Evolutionary conservation across 2,113 vertebrate genomes (phyloP).

Genomic region (Semicossyphus pulcher): DNA sequence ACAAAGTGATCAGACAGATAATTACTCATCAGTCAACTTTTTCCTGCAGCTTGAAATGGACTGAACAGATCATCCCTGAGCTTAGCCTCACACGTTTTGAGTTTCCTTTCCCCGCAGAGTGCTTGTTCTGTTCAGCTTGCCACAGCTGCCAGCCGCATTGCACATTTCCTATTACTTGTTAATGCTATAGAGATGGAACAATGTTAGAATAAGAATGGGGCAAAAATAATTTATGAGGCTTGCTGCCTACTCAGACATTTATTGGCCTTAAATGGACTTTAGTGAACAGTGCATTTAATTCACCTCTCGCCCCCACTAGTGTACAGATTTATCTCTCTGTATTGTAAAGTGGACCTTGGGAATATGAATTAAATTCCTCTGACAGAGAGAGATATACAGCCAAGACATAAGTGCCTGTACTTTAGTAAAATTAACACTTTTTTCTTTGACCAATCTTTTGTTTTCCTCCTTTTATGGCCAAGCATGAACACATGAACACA

Average conservation of each 20-base stretch:
- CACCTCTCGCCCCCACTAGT: slow-evolving; percentile 27
- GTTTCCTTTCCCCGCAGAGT: not conserved
- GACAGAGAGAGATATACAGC: slow-evolving; percentile 18
- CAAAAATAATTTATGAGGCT: slow-evolving; percentile 50
- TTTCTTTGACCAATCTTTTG: slow-evolving; percentile 6
- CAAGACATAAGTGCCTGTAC: slow-evolving; percentile 5
- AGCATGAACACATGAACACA: not conserved
- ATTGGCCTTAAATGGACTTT: slow-evolving; percentile 57
- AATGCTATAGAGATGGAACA: slow-evolving; percentile 36
- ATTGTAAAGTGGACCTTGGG: slow-evolving; percentile 40
- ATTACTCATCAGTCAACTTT: not conserved
- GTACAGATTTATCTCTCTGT: slow-evolving; percentile 33
- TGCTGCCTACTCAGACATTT: slow-evolving; percentile 52
- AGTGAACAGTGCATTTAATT: slow-evolving; percentile 53
- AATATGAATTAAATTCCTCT: slow-evolving; percentile 41
- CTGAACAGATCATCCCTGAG: not conserved
- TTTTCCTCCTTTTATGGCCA: not conserved
- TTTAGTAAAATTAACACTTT: slow-evolving; percentile 36
- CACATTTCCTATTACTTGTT: slow-evolving; percentile 34
- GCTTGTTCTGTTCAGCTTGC: not conserved
- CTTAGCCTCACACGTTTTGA: not conserved
- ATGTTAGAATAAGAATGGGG: slow-evolving; percentile 50
- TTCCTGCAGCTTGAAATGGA: not conserved
- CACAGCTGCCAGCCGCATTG: not conserved
- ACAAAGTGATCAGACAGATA: not conserved